A percentile compares a stretch with the other conserved stretches of the same genome.
Evolutionary conservation across 1,140 invertebrate genomes (phyloP).

Genomic region (Zophobas atratus): DNA sequence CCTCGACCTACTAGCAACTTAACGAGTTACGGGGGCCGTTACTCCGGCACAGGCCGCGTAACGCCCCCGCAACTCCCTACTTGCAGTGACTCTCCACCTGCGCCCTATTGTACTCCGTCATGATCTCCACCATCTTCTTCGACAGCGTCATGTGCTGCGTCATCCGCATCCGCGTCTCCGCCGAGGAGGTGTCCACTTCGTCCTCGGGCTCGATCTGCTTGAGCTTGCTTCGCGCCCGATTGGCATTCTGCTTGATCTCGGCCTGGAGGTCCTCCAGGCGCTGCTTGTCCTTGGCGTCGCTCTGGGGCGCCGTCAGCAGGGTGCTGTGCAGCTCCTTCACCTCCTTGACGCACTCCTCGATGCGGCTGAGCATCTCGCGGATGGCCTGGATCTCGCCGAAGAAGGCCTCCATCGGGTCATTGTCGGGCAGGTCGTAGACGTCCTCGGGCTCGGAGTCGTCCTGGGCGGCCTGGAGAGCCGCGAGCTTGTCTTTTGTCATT

Average conservation of each 20-base stretch:
- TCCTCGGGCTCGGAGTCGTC: constrained; percentile 9
- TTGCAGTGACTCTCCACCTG: too few species aligned
- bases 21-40: too few species aligned
- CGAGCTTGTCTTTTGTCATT: not conserved
- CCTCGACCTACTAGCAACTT: too few species aligned
- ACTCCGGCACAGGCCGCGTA: too few species aligned
- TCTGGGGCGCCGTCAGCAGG: constrained; percentile 86
- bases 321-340: constrained; percentile 92
- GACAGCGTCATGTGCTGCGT: constrained; percentile 98
- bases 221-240: constrained; percentile 99
- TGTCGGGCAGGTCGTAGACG: constrained; percentile 43
- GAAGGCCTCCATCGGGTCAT: constrained; percentile 74
- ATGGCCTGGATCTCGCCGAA: constrained; percentile 87
- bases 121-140: constrained; percentile 98
- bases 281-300: constrained; percentile 88
- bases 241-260: constrained; percentile 99
- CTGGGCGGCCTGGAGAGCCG: not conserved
- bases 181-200: constrained; percentile 97
- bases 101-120: constrained; percentile 93
- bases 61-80: too few species aligned
- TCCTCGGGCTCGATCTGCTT: constrained; percentile 99
- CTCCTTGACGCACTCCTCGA: constrained; percentile 88
- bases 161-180: constrained; percentile 98
- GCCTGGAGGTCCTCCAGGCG: constrained; percentile 99
- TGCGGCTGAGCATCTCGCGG: constrained; percentile 88